phyloP scores from a whole-genome alignment of 1,140 invertebrate species.

The Drosophila gunungcola region DNA sequence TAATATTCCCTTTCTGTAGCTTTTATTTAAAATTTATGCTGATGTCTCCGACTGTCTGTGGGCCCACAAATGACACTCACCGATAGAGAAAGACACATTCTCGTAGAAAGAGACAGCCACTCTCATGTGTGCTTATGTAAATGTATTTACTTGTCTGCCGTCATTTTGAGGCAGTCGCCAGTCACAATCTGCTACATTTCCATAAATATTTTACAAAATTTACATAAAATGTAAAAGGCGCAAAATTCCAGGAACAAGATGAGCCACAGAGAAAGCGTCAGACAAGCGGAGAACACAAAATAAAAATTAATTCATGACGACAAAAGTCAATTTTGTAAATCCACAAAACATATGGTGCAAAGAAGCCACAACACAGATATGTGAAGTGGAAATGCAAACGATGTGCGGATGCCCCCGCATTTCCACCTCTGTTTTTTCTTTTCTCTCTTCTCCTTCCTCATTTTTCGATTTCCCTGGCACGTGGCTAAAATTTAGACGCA shows the following conservation, averaged over 20 bases:
- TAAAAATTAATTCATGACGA: slow-evolving; percentile 80
- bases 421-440: slow-evolving; percentile 1
- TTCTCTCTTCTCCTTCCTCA: neutral
- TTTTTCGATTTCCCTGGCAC: slow-evolving; percentile 44
- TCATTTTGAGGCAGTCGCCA: slow-evolving; percentile 74
- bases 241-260: slow-evolving; percentile 36
- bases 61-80: slow-evolving; percentile 32
- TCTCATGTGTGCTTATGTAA: slow-evolving; percentile 59
- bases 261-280: slow-evolving; percentile 24
- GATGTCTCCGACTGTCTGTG: slow-evolving; percentile 72
- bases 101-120: neutral
- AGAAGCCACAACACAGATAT: slow-evolving; percentile 32
- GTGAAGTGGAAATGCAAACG: slow-evolving; percentile 68
- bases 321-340: slow-evolving; percentile 78
- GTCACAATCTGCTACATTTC: slow-evolving; percentile 81
- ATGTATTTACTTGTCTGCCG: slow-evolving; percentile 78
- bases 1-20: slow-evolving; percentile 76
- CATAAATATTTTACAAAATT: slow-evolving; percentile 82
- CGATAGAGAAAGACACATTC: neutral
- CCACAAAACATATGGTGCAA: slow-evolving; percentile 73
- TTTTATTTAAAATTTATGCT: slow-evolving; percentile 83
- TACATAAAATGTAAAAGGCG: slow-evolving; percentile 75
- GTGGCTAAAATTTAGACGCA: slow-evolving; percentile 72
- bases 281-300: slow-evolving; percentile 16
- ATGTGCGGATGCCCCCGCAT: slow-evolving; percentile 46